These are phyloP conservation scores for Lepeophtheirus salmonis DNA, from an alignment of 1,140 invertebrate species.

Conservation along the genomic window DNA sequence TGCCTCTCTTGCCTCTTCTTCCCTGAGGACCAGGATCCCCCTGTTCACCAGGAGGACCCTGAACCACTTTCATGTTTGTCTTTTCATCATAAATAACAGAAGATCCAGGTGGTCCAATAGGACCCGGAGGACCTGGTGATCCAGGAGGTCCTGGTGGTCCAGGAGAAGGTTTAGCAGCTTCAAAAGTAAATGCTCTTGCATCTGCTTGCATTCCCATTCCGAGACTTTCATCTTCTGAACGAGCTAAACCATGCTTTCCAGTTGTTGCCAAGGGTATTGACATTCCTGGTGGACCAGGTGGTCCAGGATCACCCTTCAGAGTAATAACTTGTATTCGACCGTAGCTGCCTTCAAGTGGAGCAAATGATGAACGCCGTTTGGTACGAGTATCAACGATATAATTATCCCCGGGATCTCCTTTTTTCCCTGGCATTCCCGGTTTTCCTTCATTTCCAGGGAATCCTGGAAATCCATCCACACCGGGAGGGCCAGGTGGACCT, in stretches of 20 bases:
- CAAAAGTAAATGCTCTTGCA: slow-evolving; percentile 23
- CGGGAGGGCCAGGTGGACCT: slow-evolving; percentile 26
- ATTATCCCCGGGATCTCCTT: slow-evolving; percentile 22
- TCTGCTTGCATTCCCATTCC: slow-evolving; percentile 13
- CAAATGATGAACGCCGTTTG: slow-evolving; percentile 3
- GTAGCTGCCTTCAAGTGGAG: slow-evolving; percentile 1
- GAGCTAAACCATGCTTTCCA: slow-evolving; percentile 17
- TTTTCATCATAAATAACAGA: slow-evolving; percentile 8
- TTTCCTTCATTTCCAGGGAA: slow-evolving; percentile 25
- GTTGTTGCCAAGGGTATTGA: slow-evolving; percentile 16
- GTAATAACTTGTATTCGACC: slow-evolving; percentile 22
- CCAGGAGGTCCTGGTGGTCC: slow-evolving; percentile 37
- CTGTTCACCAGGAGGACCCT: slow-evolving; percentile 20
- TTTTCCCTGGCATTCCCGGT: slow-evolving; percentile 25
- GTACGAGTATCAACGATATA: not conserved
- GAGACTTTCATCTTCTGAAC: slow-evolving; percentile 1
- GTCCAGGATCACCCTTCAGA: slow-evolving; percentile 23
- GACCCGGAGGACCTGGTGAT: slow-evolving; percentile 22
- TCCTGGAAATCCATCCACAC: slow-evolving; percentile 26
- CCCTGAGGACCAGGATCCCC: slow-evolving; percentile 15
- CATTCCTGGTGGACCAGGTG: slow-evolving; percentile 25
- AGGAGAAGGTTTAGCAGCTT: slow-evolving; percentile 32
- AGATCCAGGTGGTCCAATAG: slow-evolving; percentile 20
- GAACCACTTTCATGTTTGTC: not conserved
- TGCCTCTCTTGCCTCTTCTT: slow-evolving; percentile 16